Evolutionary conservation across 2,797 vertebrate genomes (phyloP).

Genomic region (Masticophis lateralis): DNA sequence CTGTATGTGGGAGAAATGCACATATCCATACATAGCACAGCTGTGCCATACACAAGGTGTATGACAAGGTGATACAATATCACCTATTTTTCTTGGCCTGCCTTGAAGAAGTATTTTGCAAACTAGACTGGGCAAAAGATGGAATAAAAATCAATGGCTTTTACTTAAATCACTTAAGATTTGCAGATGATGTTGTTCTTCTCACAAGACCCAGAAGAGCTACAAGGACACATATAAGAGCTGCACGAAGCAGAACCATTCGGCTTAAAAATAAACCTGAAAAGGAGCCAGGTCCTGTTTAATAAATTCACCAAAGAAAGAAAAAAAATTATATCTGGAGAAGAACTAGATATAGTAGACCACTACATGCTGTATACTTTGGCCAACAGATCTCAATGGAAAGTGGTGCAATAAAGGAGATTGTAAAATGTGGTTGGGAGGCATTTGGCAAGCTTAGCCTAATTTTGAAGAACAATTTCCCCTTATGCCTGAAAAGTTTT

Average conservation of each 20-base stretch:
- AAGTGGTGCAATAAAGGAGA: neutral
- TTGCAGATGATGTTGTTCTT: neutral
- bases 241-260: neutral
- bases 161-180: neutral
- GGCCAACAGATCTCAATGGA: neutral
- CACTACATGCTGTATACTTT: neutral
- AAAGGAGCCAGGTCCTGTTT: neutral
- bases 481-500: neutral
- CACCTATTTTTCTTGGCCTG: neutral
- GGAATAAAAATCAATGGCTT: neutral
- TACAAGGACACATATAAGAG: neutral
- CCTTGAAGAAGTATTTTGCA: neutral
- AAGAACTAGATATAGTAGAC: neutral
- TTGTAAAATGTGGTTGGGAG: neutral
- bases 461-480: neutral
- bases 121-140: neutral
- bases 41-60: too few species aligned
- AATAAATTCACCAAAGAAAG: neutral
- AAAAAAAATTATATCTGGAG: neutral
- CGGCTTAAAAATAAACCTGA: neutral
- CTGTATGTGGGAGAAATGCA: neutral
- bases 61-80: neutral
- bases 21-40: accelerated
- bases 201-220: neutral
- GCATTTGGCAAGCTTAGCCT: neutral